Evolutionary conservation across 2,888 invertebrate genomes (phyloP), one percentile per base, ranked within the genome.

Genomic region (Parthenolecanium corni): DNA sequence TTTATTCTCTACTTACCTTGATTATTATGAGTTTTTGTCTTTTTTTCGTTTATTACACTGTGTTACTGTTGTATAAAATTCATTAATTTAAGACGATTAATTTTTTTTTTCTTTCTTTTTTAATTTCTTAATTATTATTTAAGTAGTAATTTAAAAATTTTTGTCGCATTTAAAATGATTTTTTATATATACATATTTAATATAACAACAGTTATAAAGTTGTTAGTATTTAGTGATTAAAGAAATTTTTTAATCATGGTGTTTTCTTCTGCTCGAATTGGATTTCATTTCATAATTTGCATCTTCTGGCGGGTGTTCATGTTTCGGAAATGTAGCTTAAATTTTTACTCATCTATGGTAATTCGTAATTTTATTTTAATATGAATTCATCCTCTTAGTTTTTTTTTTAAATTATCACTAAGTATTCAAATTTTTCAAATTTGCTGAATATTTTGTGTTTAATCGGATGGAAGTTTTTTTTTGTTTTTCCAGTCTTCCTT

Each of bases 151-250:
- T 61, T 51, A 51, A 38, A 51, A 31, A 31, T 36, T 18, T 51
- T 40, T 49, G 61, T 61, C 49, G 61, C 61, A 61, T 61, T 61
- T 61, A 61, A 61, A 61, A 49, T 61, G 61, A 61, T 51, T 61
- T 61, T 58, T 57, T 58, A n/a, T 61, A 49, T 61, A 47, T 57
- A 31, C 31, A 9, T 44, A 18, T 44, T 14, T 20, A 44, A 44
- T 57, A 61, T 61, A 61, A 61, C 61, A 61, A 61, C 61, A 61
- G 51, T 61, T 61, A 51, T 49, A 49, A 51, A 36, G 61, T 61
- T 61, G 61, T 61, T 61, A 61, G 61, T 38, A 61, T 61, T 61
- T 61, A 61, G 49, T 49, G 61, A 61, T 61, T 51, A 61, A 61
- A 51, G 38, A 40, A 51, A 38, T n/a, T 51, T 61, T 49, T 51